These are phyloP conservation scores for Varecia variegata DNA, from an alignment of 2,797 vertebrate genomes.

Conservation along the genomic window DNA sequence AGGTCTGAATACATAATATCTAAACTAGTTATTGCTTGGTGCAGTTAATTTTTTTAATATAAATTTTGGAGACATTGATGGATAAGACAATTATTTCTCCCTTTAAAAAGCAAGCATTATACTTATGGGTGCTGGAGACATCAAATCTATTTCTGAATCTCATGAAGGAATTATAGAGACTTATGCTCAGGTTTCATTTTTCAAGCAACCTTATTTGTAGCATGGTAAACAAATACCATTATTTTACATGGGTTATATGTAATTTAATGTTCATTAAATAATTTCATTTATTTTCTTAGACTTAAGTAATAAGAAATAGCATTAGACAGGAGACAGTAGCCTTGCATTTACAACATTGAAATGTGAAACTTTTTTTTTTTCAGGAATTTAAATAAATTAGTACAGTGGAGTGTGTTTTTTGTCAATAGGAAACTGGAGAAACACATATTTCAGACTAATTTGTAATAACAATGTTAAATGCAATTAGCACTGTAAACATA, in stretches of 20 bases:
- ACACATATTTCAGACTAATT: background rate
- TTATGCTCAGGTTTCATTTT: background rate
- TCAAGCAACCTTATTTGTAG: background rate
- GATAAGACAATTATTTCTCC: background rate
- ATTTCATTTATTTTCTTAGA: background rate
- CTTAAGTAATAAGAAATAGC: background rate
- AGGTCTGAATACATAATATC: background rate
- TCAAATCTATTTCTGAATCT: background rate
- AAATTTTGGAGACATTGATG: background rate
- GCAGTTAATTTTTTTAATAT: background rate
- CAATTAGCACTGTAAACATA: slow-evolving; percentile 24
- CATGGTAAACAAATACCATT: background rate
- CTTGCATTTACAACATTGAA: background rate
- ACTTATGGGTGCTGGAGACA: background rate
- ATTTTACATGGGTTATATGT: background rate
- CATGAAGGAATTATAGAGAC: background rate
- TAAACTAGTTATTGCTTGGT: background rate
- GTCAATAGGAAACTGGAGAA: background rate
- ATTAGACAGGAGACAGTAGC: background rate
- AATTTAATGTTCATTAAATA: background rate
- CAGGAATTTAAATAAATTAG: background rate
- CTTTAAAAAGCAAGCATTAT: background rate
- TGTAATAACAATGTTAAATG: slow-evolving; percentile 50
- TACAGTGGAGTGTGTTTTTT: background rate
- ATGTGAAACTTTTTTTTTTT: background rate